Percentiles rank a stretch among this genome's conserved stretches.
Evolutionary conservation across 35 echinoderm and acorn worm species (phyloP).

Genomic region (Anneissia japonica): DNA sequence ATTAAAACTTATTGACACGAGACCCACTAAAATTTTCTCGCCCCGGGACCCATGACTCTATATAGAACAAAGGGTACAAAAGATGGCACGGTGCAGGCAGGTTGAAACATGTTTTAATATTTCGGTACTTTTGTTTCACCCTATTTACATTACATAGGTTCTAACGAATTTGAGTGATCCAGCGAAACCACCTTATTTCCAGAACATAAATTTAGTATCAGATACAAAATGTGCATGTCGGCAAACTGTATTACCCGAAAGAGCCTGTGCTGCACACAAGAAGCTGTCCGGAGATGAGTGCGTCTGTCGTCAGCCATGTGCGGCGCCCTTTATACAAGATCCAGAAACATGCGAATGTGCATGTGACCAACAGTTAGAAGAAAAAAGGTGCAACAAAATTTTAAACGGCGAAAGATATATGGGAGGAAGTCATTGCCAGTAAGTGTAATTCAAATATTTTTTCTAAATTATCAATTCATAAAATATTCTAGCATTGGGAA

Average conservation of each 20-base stretch:
- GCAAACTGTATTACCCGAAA: background rate
- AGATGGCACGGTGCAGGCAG: too few relatives aligned
- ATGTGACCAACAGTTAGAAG: background rate
- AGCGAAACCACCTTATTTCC: background rate
- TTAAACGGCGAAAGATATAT: background rate
- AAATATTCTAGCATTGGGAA: too few relatives aligned
- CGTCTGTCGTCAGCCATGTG: background rate
- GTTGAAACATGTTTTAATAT: too few relatives aligned
- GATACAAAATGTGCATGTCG: background rate
- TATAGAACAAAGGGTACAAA: too few relatives aligned
- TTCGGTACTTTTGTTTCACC: too few relatives aligned
- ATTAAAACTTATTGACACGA: too few relatives aligned
- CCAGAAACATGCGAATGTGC: background rate
- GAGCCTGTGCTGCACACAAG: background rate
- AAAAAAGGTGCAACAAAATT: background rate
- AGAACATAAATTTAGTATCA: background rate
- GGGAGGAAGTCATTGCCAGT: background rate
- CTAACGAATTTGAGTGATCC: background rate
- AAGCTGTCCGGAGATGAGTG: background rate
- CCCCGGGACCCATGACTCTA: too few relatives aligned
- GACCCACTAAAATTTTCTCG: too few relatives aligned
- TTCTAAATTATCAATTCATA: too few relatives aligned
- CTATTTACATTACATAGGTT: too few relatives aligned
- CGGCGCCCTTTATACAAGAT: background rate
- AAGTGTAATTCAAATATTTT: too few relatives aligned